Conservation (phyloP, 2,113 vertebrate genomes). For the Fregetta grallaria region DNA sequence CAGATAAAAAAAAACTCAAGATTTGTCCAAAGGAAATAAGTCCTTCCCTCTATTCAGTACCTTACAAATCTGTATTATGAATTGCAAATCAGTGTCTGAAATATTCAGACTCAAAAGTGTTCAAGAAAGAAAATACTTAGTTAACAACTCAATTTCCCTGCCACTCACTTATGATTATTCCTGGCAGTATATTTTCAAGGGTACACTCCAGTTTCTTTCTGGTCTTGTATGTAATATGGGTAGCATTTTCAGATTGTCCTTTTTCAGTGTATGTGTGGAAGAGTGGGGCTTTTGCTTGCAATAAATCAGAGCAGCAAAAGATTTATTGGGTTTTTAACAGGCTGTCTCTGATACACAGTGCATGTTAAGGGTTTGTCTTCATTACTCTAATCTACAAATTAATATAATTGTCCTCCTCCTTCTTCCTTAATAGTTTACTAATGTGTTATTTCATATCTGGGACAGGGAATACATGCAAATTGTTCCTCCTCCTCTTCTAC, state of each 20-base stretch:
- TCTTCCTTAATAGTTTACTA: not conserved
- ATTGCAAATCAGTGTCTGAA: not conserved
- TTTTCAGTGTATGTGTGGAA: not conserved
- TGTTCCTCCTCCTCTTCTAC: not conserved
- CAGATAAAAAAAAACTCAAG: not conserved
- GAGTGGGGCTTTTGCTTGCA: not conserved
- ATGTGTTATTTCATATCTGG: not conserved
- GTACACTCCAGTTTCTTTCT: not conserved
- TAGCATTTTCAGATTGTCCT: not conserved
- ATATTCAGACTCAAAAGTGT: not conserved
- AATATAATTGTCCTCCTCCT: not conserved
- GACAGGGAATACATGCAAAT: not conserved
- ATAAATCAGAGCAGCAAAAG: not conserved
- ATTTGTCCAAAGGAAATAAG: not conserved
- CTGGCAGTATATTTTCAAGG: not conserved
- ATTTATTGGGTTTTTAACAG: not conserved
- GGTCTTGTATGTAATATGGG: not conserved
- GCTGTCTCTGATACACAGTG: not conserved
- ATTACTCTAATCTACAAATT: not conserved
- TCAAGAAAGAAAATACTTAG: not conserved
- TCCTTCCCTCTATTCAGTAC: not conserved
- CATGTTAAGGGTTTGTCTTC: not conserved
- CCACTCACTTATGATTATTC: not conserved
- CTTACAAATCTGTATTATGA: not conserved
- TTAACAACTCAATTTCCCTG: not conserved